Conservation (phyloP, 1,140 invertebrate species). For the Neelides sp. region DNA sequence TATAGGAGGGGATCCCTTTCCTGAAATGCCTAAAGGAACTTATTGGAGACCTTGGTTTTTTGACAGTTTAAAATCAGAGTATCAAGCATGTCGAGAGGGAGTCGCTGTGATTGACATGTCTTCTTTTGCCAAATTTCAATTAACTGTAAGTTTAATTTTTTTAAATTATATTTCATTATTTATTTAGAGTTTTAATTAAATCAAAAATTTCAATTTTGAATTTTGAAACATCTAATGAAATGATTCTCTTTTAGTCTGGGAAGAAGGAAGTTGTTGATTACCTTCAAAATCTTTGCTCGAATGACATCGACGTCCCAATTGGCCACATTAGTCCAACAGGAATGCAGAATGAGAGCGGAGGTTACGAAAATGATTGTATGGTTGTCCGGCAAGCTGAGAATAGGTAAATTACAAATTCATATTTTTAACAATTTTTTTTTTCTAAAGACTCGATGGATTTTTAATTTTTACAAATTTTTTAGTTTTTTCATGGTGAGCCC, state of each 20-base stretch:
- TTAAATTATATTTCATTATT: not conserved
- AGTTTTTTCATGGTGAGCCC: constrained; percentile 98
- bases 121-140: constrained; percentile 92
- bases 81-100: constrained; percentile 82
- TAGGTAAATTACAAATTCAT: constrained; percentile 50
- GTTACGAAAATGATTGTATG: constrained; percentile 97
- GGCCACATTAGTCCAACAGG: constrained; percentile 95
- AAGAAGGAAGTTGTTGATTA: constrained; percentile 77
- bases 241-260: constrained; percentile 48
- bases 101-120: constrained; percentile 94
- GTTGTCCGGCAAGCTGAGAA: constrained; percentile 74
- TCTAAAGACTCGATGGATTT: constrained; percentile 4
- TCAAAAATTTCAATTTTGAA: constrained; percentile 20
- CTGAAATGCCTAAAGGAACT: constrained; percentile 28
- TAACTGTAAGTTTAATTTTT: constrained; percentile 53
- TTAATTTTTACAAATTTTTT: constrained; percentile 33
- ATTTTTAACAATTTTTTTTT: constrained; percentile 5
- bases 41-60: constrained; percentile 84
- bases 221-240: constrained; percentile 8
- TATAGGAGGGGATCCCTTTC: constrained; percentile 23
- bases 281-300: constrained; percentile 88
- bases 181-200: not conserved
- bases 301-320: constrained; percentile 87
- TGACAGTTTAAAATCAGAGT: constrained; percentile 73
- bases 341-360: constrained; percentile 90